These are phyloP conservation scores for Todiramphus chloris DNA, from an alignment of 2,113 vertebrate genomes.

Conservation along the genomic window DNA sequence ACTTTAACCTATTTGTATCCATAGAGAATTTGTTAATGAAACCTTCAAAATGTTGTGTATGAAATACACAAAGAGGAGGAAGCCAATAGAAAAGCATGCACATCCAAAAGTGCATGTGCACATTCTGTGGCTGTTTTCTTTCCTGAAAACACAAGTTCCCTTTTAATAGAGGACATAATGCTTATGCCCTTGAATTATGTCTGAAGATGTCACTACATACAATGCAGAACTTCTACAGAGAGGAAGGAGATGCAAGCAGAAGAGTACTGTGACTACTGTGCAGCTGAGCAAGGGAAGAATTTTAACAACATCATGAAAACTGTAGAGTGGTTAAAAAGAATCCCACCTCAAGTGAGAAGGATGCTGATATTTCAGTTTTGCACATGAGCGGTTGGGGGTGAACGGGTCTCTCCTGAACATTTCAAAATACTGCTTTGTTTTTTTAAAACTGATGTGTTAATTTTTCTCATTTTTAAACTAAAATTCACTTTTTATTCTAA, in stretches of 20 bases:
- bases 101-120: neutral
- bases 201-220: neutral
- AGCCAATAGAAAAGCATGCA: neutral
- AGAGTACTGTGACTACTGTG: neutral
- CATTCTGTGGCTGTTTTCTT: neutral
- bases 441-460: neutral
- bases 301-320: neutral
- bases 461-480: neutral
- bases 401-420: neutral
- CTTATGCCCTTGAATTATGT: neutral
- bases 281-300: neutral
- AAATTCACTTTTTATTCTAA: neutral
- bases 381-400: neutral
- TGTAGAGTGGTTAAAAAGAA: neutral
- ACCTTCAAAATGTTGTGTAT: neutral
- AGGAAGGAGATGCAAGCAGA: neutral
- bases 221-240: neutral
- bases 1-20: neutral
- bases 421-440: neutral
- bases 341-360: neutral
- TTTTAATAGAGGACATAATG: neutral
- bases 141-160: accelerated
- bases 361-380: neutral
- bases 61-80: accelerated
- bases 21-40: neutral